Evolutionary conservation across 2,113 vertebrate species (phyloP).

Genomic region (Syrmaticus mikado): DNA sequence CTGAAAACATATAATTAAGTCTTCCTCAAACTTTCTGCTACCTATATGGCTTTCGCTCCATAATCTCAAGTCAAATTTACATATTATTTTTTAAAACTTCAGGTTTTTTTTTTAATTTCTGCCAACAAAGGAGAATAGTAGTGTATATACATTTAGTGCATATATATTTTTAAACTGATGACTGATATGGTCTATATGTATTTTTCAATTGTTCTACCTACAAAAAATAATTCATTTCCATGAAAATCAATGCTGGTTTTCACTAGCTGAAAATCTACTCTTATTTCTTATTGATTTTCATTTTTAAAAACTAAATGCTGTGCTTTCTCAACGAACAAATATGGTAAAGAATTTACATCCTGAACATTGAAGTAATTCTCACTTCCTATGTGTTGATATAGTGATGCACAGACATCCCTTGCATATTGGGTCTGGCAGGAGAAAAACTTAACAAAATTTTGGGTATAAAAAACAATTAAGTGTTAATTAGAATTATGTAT

Average conservation of each 20-base stretch:
- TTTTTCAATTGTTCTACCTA: neutral
- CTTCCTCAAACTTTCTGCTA: neutral
- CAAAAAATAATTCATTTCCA: neutral
- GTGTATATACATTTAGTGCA: neutral
- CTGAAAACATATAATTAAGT: constrained; percentile 31
- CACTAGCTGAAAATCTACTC: neutral
- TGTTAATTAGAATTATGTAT: constrained; percentile 12
- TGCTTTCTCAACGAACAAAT: neutral
- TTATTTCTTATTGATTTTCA: neutral
- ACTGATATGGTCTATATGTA: neutral
- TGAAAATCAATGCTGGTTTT: neutral
- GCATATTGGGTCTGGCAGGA: neutral
- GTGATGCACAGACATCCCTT: neutral
- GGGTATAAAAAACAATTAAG: constrained; percentile 10
- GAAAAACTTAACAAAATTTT: neutral
- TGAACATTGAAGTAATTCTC: neutral
- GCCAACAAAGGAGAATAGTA: neutral
- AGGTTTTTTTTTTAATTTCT: neutral
- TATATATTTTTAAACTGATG: neutral
- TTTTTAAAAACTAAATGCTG: neutral
- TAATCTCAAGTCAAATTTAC: constrained; percentile 14
- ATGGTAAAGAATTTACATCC: neutral
- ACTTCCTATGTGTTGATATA: neutral
- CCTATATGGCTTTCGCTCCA: neutral
- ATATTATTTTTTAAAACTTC: neutral